Base-by-base conservation (phyloP, 2,797 vertebrate species). In the Hafferia zeledoni region DNA sequence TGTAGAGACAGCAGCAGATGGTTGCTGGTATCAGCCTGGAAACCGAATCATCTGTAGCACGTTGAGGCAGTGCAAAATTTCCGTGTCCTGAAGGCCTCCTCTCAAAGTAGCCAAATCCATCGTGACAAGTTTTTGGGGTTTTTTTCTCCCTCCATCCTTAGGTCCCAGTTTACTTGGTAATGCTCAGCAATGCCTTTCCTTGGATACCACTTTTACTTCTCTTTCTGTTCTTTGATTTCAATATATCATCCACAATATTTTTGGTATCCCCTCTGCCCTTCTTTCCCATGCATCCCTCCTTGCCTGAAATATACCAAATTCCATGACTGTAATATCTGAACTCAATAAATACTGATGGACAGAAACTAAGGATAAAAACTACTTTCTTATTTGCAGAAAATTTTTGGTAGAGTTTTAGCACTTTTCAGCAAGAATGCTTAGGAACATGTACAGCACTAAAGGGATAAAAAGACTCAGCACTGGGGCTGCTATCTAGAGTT, bases 81-180 rank as follows among this genome's bases (percentile, higher is more conserved):
- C 22, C 61, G 1, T 33, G 15, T 75, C 46, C 46, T 39, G 49
- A 88, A 83, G 80, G 11, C 5, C 6, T 64, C 11, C 16, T 81
- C 35, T 86, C n/a, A 88, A 56, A 71, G 24, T 5, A 77, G 10
- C 3, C 53, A 60, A 9, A 59, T 47, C 25, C 56, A 85, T 86
- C 6, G 6, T 17, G 11, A 22, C 0, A 0, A 46, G 6, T 43
- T 43, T 41, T 43, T 17, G 41, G 16, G 41, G 3, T 5, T 25
- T 43, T 49, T 67, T 64, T 27, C 5, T 10, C 7, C 7, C 7
- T 59, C 13, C 24, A 53, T 55, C 18, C 30, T 18, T 53, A 75
- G 5, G 5, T 85, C 13, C 4, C 23, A 43, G 20, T 68, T 60
- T 28, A n/a, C 81, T 79, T 67, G 6, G 3, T 41, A 39, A 75